These are phyloP conservation scores for Chloromyia formosa DNA, from an alignment of 2,888 invertebrate species.

Conservation along the genomic window DNA sequence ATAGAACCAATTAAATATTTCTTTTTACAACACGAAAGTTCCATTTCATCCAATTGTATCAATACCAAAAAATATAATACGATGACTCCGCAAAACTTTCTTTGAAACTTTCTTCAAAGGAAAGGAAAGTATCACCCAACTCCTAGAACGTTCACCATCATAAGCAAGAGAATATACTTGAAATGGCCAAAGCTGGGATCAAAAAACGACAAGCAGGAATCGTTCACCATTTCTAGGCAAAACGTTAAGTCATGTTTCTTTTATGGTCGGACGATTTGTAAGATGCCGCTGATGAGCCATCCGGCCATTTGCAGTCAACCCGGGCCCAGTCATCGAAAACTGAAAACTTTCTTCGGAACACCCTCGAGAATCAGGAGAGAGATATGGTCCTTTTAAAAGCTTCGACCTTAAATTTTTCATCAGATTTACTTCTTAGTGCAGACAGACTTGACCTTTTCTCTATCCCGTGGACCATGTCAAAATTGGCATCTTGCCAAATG, in stretches of 20 bases:
- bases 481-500: not conserved
- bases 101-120: too few relatives aligned
- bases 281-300: not conserved
- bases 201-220: not conserved
- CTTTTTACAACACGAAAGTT: too few relatives aligned
- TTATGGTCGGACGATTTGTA: not conserved
- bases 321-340: too few relatives aligned
- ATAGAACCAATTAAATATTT: too few relatives aligned
- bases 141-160: too few relatives aligned
- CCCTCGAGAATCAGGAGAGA: not conserved
- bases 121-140: too few relatives aligned
- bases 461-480: not conserved
- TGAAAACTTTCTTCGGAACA: not conserved
- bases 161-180: not conserved
- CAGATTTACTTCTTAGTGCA: not conserved
- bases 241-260: constrained; percentile 2
- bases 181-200: not conserved
- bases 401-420: not conserved
- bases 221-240: not conserved
- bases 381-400: not conserved
- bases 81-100: too few relatives aligned
- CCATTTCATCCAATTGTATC: too few relatives aligned
- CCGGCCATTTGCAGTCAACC: too few relatives aligned
- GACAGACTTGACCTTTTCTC: not conserved
- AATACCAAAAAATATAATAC: too few relatives aligned